A percentile compares a stretch with the other conserved stretches of the same genome.
Evolutionary conservation across 2,888 invertebrate genomes (phyloP).

Genomic region (Drosophila fungiperda): DNA sequence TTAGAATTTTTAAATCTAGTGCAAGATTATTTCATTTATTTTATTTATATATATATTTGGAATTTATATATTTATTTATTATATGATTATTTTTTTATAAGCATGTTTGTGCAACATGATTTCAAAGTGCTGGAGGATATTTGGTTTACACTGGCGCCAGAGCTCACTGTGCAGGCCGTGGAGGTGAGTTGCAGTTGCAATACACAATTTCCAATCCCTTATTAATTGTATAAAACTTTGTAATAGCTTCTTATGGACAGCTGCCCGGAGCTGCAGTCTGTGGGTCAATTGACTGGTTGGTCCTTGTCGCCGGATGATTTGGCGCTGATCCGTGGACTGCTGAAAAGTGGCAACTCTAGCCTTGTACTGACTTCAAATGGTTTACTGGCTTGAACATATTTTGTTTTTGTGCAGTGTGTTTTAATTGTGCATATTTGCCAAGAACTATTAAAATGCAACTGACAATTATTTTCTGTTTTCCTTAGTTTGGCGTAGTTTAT

Average conservation of each 20-base stretch:
- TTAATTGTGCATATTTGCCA: constrained; percentile 13
- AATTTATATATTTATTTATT: too few species aligned
- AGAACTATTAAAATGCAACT: constrained; percentile 23
- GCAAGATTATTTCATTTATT: background rate
- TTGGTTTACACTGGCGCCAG: constrained; percentile 89
- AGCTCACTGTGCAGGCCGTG: constrained; percentile 88
- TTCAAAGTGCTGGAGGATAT: constrained; percentile 88
- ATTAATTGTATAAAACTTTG: background rate
- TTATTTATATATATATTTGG: too few species aligned
- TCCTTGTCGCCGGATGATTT: constrained; percentile 88
- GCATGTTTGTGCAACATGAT: constrained; percentile 88
- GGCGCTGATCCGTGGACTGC: constrained; percentile 88
- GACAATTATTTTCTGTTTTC: constrained; percentile 15
- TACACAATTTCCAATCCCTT: background rate
- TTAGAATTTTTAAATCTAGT: background rate
- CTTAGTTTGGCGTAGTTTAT: background rate
- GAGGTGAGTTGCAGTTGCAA: constrained; percentile 82
- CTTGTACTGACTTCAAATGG: constrained; percentile 88
- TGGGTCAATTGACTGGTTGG: constrained; percentile 90
- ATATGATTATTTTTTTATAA: constrained; percentile 58
- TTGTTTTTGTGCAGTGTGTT: constrained; percentile 37
- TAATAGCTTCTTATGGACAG: constrained; percentile 87
- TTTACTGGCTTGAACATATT: constrained; percentile 83
- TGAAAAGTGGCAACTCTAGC: constrained; percentile 89
- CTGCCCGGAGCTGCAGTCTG: constrained; percentile 88